Conservation (phyloP, 1,140 invertebrate genomes). For the Pseudoatta argentina region DNA sequence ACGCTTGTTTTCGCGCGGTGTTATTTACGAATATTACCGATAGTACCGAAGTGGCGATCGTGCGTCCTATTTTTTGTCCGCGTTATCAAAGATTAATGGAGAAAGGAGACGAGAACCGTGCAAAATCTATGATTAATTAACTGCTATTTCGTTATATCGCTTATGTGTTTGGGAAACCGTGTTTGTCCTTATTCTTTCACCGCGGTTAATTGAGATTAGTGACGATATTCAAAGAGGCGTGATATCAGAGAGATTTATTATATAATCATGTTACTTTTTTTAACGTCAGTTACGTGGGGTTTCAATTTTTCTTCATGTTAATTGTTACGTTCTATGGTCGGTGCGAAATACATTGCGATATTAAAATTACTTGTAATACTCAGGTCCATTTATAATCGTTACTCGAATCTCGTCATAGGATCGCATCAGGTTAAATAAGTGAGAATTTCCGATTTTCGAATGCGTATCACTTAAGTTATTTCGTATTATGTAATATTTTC, state of each 20-base stretch:
- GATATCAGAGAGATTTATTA: constrained; percentile 37
- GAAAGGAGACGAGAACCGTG: constrained; percentile 54
- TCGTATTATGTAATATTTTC: too few relatives aligned
- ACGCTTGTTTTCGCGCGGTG: constrained; percentile 51
- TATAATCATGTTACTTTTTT: constrained; percentile 47
- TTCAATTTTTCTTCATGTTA: constrained; percentile 37
- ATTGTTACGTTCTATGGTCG: neutral
- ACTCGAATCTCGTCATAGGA: neutral
- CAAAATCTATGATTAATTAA: constrained; percentile 58
- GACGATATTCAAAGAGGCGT: constrained; percentile 56
- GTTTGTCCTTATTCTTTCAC: constrained; percentile 55
- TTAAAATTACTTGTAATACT: constrained; percentile 12
- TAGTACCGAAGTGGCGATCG: constrained; percentile 21
- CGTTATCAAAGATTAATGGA: constrained; percentile 59
- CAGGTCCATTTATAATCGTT: neutral
- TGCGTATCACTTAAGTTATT: too few relatives aligned
- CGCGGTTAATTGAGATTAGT: constrained; percentile 49
- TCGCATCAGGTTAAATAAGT: neutral
- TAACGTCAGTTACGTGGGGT: constrained; percentile 20
- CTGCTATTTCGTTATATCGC: constrained; percentile 42
- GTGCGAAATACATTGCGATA: neutral
- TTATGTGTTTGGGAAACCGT: constrained; percentile 41
- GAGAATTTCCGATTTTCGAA: too few relatives aligned
- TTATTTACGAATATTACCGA: constrained; percentile 24
- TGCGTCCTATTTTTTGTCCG: constrained; percentile 47